Conservation (phyloP, 1,140 invertebrate species). For the Halictus rubicundus region DNA sequence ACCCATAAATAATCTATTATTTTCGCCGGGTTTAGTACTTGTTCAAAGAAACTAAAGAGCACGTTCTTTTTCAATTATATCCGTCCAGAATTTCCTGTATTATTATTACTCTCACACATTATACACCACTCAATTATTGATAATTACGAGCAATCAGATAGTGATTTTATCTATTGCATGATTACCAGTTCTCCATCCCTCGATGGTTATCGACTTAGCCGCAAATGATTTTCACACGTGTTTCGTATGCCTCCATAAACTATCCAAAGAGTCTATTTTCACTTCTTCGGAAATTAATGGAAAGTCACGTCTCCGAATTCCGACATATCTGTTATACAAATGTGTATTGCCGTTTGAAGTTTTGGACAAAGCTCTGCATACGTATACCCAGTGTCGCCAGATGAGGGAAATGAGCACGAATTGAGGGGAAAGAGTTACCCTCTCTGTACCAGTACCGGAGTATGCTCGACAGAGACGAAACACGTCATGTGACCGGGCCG, state of each 20-base stretch:
- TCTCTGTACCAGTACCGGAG: too few species aligned
- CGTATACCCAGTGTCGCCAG: too few species aligned
- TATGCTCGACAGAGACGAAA: too few species aligned
- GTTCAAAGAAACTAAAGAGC: not conserved
- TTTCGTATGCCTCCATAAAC: not conserved
- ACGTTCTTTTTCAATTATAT: not conserved
- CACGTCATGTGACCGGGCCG: too few species aligned
- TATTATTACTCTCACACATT: not conserved
- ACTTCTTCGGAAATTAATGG: not conserved
- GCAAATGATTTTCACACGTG: not conserved
- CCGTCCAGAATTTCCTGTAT: too few species aligned
- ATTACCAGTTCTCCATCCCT: not conserved
- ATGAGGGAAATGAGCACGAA: too few species aligned
- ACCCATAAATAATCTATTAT: not conserved
- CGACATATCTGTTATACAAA: not conserved
- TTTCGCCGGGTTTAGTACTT: not conserved
- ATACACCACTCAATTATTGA: not conserved
- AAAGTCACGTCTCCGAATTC: not conserved
- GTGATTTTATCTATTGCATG: not conserved
- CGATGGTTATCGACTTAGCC: not conserved
- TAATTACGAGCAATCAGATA: not conserved
- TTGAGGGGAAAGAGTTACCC: too few species aligned
- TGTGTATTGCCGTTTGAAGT: not conserved
- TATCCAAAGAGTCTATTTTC: not conserved
- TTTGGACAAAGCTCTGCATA: not conserved